A percentile compares a stretch with the other conserved stretches of the same genome.
phyloP scores from a whole-genome alignment of 2,113 vertebrate genomes.

The Antechinus stuartii region DNA sequence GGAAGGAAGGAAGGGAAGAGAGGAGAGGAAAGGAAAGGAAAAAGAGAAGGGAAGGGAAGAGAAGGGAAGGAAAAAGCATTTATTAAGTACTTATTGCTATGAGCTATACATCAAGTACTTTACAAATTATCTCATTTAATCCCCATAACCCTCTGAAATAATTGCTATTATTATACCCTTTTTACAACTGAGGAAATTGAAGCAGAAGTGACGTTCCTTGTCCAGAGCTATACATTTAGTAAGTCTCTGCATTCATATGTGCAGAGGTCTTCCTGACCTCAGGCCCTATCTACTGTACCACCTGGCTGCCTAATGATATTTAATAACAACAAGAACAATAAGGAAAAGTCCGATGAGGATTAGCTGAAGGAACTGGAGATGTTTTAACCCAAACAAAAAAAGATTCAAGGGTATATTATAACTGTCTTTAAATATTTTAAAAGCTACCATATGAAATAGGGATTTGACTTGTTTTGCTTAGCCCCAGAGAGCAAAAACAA shows the following conservation, averaged over 20 bases:
- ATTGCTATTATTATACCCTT: not conserved
- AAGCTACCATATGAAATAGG: not conserved
- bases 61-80: not conserved
- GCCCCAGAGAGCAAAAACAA: not conserved
- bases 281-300: not conserved
- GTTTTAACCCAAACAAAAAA: not conserved
- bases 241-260: not conserved
- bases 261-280: not conserved
- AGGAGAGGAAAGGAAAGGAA: too few relatives aligned
- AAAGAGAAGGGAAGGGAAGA: too few relatives aligned
- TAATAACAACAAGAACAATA: not conserved
- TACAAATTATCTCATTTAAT: not conserved
- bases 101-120: not conserved
- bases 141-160: not conserved
- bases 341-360: not conserved
- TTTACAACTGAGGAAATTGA: not conserved
- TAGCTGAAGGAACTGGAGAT: not conserved
- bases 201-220: not conserved
- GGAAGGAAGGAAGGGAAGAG: too few relatives aligned
- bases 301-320: not conserved
- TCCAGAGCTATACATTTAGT: not conserved
- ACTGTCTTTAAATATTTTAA: not conserved
- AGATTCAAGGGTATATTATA: not conserved
- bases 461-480: not conserved
- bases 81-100: not conserved